Evolutionary conservation across 1,140 invertebrate genomes (phyloP).

Genomic region (Drosophila nebulosa): DNA sequence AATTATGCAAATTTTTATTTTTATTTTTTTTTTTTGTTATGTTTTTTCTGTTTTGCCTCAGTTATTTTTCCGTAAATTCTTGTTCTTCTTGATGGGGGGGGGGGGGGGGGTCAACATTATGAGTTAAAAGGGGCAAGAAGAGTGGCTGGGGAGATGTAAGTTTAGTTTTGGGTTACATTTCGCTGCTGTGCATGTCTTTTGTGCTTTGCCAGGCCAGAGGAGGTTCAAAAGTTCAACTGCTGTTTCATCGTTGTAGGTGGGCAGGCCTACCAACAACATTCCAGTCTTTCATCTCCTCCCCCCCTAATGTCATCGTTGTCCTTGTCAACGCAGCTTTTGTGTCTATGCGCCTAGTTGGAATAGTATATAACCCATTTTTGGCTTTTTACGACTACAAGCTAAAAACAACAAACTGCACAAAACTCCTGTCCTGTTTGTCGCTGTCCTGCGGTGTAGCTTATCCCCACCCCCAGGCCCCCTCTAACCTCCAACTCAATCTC

Average conservation of each 20-base stretch:
- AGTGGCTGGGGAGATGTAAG: not conserved
- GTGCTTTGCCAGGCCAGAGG: not conserved
- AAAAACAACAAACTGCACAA: constrained; percentile 39
- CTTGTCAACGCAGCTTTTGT: constrained; percentile 77
- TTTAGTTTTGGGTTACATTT: constrained; percentile 4
- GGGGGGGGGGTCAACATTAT: not conserved
- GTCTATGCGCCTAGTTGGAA: constrained; percentile 37
- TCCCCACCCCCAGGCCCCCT: not conserved
- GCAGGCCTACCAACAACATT: not conserved
- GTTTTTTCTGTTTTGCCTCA: constrained; percentile 23
- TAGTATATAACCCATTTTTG: constrained; percentile 75
- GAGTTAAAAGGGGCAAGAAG: too few species aligned
- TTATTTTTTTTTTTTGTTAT: not conserved
- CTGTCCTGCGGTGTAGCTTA: constrained; percentile 21
- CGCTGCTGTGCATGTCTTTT: constrained; percentile 6
- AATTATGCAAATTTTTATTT: constrained; percentile 70
- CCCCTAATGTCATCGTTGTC: constrained; percentile 10
- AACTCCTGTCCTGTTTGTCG: not conserved
- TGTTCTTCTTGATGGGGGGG: too few species aligned
- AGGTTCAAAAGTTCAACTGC: constrained; percentile 62
- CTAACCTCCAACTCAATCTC: not conserved
- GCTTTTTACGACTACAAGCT: constrained; percentile 65
- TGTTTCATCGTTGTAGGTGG: constrained; percentile 49
- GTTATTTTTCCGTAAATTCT: constrained; percentile 10
- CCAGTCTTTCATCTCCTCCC: too few species aligned